Base-by-base conservation (phyloP, 2,113 vertebrate genomes). In the Fukomys damarensis region DNA sequence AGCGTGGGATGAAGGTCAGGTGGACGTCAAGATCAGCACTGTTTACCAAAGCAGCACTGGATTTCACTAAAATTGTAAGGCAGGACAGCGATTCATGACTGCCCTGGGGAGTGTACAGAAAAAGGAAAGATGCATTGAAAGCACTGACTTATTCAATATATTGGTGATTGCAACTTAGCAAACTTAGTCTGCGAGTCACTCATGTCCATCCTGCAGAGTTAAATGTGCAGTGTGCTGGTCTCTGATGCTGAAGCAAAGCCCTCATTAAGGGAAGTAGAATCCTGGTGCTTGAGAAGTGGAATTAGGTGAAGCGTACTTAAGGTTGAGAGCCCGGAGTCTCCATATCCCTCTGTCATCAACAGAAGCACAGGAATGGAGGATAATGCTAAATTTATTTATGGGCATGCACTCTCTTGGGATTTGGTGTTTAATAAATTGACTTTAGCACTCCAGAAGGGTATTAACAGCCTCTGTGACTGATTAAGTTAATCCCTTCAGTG, bases 401-500 rank as follows among this genome's bases (percentile, higher is more conserved):
- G 66, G 38, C 13, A 30, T 26, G 41, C 7, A 43, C 26, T 49
- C 7, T 90, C 6, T 49, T 68, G 76, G 43, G 58, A 83, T 52
- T 86, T 97, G 35, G 76, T 49, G 14, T 93, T 93, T 90, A 72
- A 85, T 81, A 97, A 89, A 84, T 76, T 56, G 68, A 93, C 52
- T 81, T 91, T 46, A 95, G 70, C 52, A 63, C 43, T 65, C 72
- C 65, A 32, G 24, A 76, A 86, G 86, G 22, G 32, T 35, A 84
- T 83, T 86, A 86, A 74, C 74, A 80, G 43, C 72, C n/a, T 89
- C 30, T n/a, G 65, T 56, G 63, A 84, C 38, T 85, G 83, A 88
- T 86, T 91, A 81, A 95, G 56, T 91, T 89, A 89, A 79, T 93
- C 92, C 86, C 72, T 95, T 84, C 58, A 92, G 70, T 76, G 74